These are phyloP conservation scores for Leptestheria dahalacensis DNA, from an alignment of 1,140 invertebrate genomes.

Conservation along the genomic window DNA sequence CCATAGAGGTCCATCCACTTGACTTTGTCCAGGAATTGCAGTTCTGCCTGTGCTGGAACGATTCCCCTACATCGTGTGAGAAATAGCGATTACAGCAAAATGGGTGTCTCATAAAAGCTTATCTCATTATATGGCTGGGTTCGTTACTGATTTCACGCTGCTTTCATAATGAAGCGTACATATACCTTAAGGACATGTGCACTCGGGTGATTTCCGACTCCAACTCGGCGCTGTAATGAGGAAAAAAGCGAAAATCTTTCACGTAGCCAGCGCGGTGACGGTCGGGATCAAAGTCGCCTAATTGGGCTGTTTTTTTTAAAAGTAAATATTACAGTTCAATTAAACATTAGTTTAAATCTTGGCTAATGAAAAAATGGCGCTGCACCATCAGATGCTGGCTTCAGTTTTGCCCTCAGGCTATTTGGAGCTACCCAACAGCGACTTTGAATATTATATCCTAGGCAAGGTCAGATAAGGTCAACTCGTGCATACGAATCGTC, in stretches of 20 bases:
- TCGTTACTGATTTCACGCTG: neutral
- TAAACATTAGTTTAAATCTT: conserved; percentile 22
- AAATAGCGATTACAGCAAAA: neutral
- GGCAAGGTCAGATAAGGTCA: no score
- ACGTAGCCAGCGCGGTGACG: conserved; percentile 81
- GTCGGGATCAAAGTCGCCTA: conserved; percentile 88
- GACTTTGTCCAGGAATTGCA: conserved; percentile 60
- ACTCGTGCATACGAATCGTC: no score
- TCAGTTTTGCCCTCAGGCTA: no score
- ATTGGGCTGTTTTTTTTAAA: conserved; percentile 89
- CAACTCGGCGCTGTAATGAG: conserved; percentile 80
- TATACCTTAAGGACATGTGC: conserved; percentile 63
- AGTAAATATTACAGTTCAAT: conserved; percentile 29
- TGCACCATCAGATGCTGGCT: no score
- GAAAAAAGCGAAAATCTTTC: conserved; percentile 89
- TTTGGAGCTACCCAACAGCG: no score
- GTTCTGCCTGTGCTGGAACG: conserved; percentile 49
- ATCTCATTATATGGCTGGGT: no score
- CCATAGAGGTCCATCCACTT: conserved; percentile 73
- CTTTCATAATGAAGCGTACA: no score
- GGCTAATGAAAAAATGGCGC: no score
- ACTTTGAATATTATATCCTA: no score
- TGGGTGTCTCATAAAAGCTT: no score
- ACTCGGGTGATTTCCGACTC: conserved; percentile 75
- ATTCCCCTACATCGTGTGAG: conserved; percentile 37